Evolutionary conservation across 2,888 invertebrate species (phyloP).

Genomic region (Drosophila setosimentum): DNA sequence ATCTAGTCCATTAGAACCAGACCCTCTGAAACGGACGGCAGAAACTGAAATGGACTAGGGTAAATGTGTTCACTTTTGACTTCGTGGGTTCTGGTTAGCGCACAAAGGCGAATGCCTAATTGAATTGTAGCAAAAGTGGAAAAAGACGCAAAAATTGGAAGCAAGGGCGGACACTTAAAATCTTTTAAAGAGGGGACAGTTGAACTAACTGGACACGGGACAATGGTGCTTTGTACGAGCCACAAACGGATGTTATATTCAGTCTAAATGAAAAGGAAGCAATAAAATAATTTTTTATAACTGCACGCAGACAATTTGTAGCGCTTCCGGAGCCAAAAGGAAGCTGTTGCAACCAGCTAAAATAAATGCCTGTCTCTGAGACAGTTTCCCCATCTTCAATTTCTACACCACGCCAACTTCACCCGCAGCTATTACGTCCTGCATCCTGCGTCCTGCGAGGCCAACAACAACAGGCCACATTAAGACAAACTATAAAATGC

Average conservation of each 20-base stretch:
- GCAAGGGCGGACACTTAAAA: conserved; percentile 42
- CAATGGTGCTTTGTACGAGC: conserved; percentile 64
- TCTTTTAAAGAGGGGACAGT: conserved; percentile 48
- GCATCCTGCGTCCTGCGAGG: conserved; percentile 32
- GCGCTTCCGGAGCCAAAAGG: conserved; percentile 71
- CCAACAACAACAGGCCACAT: conserved; percentile 56
- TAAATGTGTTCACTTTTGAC: conserved; percentile 45
- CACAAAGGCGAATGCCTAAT: conserved; percentile 61
- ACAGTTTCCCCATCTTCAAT: conserved; percentile 56
- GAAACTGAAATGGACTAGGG: conserved; percentile 2
- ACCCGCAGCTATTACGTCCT: conserved; percentile 38
- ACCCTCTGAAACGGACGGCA: conserved; percentile 16
- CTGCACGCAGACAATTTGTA: conserved; percentile 65
- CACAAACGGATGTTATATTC: conserved; percentile 73
- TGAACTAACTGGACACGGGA: conserved; percentile 31
- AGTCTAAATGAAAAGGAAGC: conserved; percentile 76
- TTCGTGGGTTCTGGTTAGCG: conserved; percentile 45
- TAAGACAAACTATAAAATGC: conserved; percentile 82
- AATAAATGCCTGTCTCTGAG: conserved; percentile 60
- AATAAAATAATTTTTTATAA: conserved; percentile 74
- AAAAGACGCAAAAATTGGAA: conserved; percentile 38
- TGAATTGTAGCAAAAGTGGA: conserved; percentile 66
- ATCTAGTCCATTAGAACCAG: conserved; percentile 27
- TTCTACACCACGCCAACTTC: conserved; percentile 31
- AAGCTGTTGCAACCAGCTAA: conserved; percentile 54